Base-by-base conservation (phyloP, 2,888 invertebrate genomes). In the Timema cristinae region DNA sequence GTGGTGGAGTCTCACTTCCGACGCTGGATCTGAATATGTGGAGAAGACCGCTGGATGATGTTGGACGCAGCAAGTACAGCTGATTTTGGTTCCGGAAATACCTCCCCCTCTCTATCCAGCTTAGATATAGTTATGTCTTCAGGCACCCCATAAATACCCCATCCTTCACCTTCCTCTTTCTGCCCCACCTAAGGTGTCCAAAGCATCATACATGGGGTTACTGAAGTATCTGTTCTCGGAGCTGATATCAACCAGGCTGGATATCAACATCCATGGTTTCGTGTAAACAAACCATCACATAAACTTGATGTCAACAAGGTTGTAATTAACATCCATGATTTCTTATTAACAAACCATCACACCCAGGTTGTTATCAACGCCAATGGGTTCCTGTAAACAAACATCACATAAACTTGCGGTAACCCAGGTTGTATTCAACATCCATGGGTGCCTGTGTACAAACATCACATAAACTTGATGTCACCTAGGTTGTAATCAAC, bases 181-280 rank as follows among this genome's bases (percentile, higher is more conserved):
- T 32, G 67, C 68, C 73, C 67, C 13, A 66, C 72, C 66, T 48
- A 78, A 79, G 71, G 77, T 80, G 75, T 84, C 83, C 77, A 84
- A 78, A 1, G 94, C 95, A 80, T 98, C 98, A 83, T 98, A 98
- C 93, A 98, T 97, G 67, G 98, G 98, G 85, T 98, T 98, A 79
- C 94, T 93, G 85, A 98, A 98, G 84, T 98, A 97, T 70, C 97
- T 86, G 72, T 90, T 91, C 82, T 94, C 94, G 77, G 89, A 88
- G 77, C 86, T 86, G 5, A 91, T 88, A 75, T 93, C 91, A 78
- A 92, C 91, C 78, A 94, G 83, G 79, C 88, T 91, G n/a, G 82
- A 94, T 94, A 73, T 92, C 93, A 59, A 90, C 89, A 79, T 93
- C 94, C 52, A 90, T 83, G 10, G 91, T 90, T 81, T 89, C 74